A percentile compares a stretch with the other conserved stretches of the same genome.
phyloP scores from a whole-genome alignment of 2,113 vertebrate genomes.

The Takifugu flavidus region DNA sequence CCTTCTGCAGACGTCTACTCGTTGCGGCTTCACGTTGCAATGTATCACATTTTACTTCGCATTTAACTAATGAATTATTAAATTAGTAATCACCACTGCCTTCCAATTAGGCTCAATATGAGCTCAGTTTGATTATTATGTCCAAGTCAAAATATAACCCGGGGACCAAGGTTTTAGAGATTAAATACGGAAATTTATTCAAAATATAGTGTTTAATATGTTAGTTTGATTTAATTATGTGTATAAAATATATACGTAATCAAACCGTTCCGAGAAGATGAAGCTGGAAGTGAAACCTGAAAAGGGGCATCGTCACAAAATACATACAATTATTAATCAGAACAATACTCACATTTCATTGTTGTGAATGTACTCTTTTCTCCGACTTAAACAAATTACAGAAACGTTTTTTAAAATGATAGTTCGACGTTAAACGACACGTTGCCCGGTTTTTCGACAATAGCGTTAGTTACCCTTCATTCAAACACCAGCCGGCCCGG shows the following conservation, averaged over 20 bases:
- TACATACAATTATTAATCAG: neutral
- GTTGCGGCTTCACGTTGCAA: neutral
- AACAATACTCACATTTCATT: constrained; percentile 62
- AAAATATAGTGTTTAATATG: too few relatives aligned
- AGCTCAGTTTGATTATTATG: too few relatives aligned
- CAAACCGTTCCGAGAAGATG: neutral
- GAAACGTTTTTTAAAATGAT: too few relatives aligned
- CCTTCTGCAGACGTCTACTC: constrained; percentile 24
- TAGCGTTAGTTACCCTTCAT: constrained; percentile 62
- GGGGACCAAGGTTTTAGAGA: too few relatives aligned
- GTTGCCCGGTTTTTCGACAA: constrained; percentile 23
- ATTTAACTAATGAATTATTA: neutral
- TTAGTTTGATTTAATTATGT: neutral
- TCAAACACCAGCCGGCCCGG: constrained; percentile 67
- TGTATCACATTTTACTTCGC: neutral
- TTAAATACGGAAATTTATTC: too few relatives aligned
- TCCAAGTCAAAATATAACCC: too few relatives aligned
- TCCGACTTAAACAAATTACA: neutral
- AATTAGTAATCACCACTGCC: neutral
- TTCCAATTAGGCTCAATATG: neutral
- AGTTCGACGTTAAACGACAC: neutral
- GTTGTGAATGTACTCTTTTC: constrained; percentile 2
- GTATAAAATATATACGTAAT: neutral
- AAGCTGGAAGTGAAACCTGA: constrained; percentile 1
- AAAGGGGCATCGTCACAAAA: neutral